phyloP scores from a whole-genome alignment of 2,797 vertebrate species.

The Ptychobarbus kaznakovi region DNA sequence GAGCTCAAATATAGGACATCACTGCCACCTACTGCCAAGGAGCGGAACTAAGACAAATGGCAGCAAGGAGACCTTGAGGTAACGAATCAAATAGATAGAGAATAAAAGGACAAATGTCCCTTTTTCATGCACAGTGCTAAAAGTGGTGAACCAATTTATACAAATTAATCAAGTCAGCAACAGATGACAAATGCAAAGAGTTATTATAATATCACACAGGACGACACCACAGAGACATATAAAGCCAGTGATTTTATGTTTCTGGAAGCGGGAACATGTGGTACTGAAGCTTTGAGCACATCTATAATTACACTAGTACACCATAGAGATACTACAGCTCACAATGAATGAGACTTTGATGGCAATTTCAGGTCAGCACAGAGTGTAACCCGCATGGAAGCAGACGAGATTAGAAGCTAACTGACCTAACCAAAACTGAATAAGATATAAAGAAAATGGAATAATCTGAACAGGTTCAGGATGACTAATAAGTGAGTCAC shows the following conservation, averaged over 20 bases:
- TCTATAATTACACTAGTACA: constrained; percentile 25
- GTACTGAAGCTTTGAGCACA: not conserved
- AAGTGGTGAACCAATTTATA: constrained; percentile 5
- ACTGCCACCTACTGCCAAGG: constrained; percentile 65
- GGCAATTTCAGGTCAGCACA: not conserved
- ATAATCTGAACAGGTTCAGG: not conserved
- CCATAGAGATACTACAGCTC: not conserved
- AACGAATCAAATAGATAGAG: not conserved
- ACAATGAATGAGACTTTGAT: not conserved
- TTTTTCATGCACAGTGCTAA: not conserved
- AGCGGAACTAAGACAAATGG: constrained; percentile 9
- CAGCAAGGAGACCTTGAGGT: not conserved
- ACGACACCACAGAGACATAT: not conserved
- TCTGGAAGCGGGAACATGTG: constrained; percentile 25
- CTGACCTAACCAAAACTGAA: not conserved
- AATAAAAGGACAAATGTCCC: not conserved
- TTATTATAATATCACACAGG: constrained; percentile 7
- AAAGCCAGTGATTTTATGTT: constrained; percentile 8
- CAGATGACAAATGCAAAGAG: constrained; percentile 19
- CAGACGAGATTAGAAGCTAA: not conserved
- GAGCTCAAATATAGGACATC: constrained; percentile 58
- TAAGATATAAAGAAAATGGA: not conserved
- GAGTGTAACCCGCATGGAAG: not conserved
- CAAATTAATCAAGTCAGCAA: not conserved
- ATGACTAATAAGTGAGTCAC: not conserved